phyloP scores from a whole-genome alignment of 2,888 invertebrate species.

The Tribolium freemani region DNA sequence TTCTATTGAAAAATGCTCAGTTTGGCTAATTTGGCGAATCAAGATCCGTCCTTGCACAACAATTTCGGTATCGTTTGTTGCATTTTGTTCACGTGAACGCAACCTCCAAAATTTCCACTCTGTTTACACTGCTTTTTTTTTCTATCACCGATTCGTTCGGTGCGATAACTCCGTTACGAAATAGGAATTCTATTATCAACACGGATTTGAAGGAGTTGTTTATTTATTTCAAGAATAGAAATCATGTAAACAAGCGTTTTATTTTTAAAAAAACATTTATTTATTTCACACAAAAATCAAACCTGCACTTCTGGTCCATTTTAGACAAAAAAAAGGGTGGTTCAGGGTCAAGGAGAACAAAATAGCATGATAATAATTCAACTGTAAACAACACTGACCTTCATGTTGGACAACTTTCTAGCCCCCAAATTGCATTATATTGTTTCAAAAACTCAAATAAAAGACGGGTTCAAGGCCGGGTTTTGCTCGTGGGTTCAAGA shows the following conservation, averaged over 20 bases:
- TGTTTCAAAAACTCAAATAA: neutral
- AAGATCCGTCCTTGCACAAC: no score
- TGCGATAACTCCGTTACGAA: neutral
- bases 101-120: neutral
- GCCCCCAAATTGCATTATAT: neutral
- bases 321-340: constrained; percentile 16
- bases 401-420: constrained; percentile 1
- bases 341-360: constrained; percentile 26
- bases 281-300: neutral
- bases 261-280: neutral
- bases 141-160: neutral
- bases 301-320: neutral
- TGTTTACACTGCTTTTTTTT: neutral
- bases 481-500: neutral
- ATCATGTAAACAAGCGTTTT: neutral
- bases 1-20: no score
- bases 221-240: neutral
- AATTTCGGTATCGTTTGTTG: neutral
- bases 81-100: neutral
- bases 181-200: neutral
- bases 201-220: neutral
- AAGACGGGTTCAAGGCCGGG: constrained; percentile 13
- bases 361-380: constrained; percentile 22
- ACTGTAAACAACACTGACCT: constrained; percentile 27
- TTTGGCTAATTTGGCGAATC: no score